These are phyloP conservation scores for Dendrophyllia cribrosa DNA, from an alignment of 64 coral and sea anemone genomes.

Conservation along the genomic window DNA sequence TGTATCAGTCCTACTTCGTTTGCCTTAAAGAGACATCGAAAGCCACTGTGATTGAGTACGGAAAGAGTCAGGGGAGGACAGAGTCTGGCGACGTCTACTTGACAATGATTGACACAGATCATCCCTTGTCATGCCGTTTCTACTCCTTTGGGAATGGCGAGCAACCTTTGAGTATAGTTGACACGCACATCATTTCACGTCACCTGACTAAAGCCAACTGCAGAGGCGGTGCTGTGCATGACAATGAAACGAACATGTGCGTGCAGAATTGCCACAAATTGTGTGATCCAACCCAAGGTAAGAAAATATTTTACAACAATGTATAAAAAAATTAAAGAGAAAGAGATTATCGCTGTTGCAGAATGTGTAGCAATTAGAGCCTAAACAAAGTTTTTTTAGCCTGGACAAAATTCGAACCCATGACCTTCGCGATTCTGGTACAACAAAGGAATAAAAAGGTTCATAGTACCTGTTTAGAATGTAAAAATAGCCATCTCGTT, in stretches of 20 bases:
- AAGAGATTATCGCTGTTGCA: too few species aligned
- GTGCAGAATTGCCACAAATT: neutral
- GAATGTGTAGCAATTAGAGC: too few species aligned
- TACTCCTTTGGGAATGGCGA: neutral
- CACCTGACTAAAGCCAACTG: slow-evolving; percentile 2
- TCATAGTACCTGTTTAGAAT: too few species aligned
- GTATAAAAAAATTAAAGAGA: too few species aligned
- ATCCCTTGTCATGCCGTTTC: too few species aligned
- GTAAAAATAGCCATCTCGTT: too few species aligned
- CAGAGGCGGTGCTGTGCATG: neutral
- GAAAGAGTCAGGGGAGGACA: neutral
- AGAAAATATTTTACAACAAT: neutral
- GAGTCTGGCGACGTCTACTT: neutral
- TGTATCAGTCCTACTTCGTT: slow-evolving; percentile 3
- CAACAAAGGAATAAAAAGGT: too few species aligned
- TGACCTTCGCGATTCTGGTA: too few species aligned
- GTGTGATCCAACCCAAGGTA: slow-evolving; percentile 1
- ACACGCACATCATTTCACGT: neutral
- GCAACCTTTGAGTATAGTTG: neutral
- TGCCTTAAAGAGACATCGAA: neutral
- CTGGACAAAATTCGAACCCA: too few species aligned
- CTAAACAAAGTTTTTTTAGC: too few species aligned
- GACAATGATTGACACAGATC: too few species aligned
- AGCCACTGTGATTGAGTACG: slow-evolving; percentile 14
- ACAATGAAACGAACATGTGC: neutral